Percentiles rank a stretch among this genome's conserved stretches.
Evolutionary conservation across 2,797 vertebrate genomes (phyloP).

Genomic region (Esox lucius): DNA sequence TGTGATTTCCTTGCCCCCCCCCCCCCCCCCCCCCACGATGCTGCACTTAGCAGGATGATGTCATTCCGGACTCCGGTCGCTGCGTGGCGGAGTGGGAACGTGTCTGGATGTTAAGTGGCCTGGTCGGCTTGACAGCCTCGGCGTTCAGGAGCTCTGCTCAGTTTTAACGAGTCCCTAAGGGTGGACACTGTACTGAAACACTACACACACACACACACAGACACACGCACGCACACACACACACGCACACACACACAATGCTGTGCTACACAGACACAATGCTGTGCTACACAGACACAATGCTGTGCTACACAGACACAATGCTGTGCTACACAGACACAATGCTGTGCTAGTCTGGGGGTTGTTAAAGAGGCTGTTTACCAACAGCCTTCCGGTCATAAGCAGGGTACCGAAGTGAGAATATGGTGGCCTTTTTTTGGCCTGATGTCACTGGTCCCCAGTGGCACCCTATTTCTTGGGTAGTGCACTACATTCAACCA

Average conservation of each 20-base stretch:
- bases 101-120: not conserved
- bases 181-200: not conserved
- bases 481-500: not conserved
- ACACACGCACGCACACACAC: too few relatives aligned
- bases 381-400: not conserved
- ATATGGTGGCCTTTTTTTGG: not conserved
- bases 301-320: too few relatives aligned
- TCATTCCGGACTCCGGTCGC: too few relatives aligned
- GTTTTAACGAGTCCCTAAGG: not conserved
- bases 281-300: too few relatives aligned
- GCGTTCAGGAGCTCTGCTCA: not conserved
- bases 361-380: not conserved
- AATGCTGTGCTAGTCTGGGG: not conserved
- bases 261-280: too few relatives aligned
- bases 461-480: not conserved
- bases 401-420: not conserved
- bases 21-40: too few relatives aligned
- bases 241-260: slow-evolving; percentile 1
- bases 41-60: too few relatives aligned
- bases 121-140: not conserved
- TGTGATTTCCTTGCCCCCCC: too few relatives aligned
- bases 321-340: too few relatives aligned
- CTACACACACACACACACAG: slow-evolving; percentile 1
- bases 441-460: too few relatives aligned
- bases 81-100: too few relatives aligned